Evolutionary conservation across 2,888 invertebrate species (phyloP).

Genomic region (Agrilus mali): DNA sequence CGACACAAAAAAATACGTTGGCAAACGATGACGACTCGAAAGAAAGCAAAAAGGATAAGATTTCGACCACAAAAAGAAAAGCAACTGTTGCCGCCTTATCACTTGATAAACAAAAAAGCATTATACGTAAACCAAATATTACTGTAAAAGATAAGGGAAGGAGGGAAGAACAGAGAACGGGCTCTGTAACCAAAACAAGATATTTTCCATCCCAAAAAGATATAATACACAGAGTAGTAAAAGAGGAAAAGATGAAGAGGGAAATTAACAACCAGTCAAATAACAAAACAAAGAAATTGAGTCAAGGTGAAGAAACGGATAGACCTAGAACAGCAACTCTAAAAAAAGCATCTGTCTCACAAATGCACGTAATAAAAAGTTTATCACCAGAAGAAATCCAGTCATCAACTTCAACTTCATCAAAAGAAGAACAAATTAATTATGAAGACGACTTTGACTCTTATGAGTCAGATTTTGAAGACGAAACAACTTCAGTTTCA

Average conservation of each 20-base stretch:
- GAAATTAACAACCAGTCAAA: background rate
- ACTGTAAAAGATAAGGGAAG: no score
- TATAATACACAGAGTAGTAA: no score
- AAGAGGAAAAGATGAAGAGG: background rate
- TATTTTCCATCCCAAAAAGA: background rate
- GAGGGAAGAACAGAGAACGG: no score
- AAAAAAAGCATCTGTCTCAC: slow-evolving; percentile 18
- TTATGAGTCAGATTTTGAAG: slow-evolving; percentile 45
- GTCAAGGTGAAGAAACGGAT: slow-evolving; percentile 12
- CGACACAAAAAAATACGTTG: no score
- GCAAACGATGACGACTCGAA: no score
- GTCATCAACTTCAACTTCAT: background rate
- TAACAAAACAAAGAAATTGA: background rate
- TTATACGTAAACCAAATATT: no score
- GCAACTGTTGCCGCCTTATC: no score
- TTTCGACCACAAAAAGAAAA: no score
- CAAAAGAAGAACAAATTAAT: background rate
- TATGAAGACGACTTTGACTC: slow-evolving; percentile 46
- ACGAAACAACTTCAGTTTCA: slow-evolving; percentile 12
- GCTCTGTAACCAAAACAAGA: background rate
- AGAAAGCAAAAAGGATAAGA: no score
- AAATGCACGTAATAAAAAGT: slow-evolving; percentile 5
- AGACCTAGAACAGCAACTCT: slow-evolving; percentile 32
- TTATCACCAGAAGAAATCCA: slow-evolving; percentile 1
- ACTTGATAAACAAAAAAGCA: no score